Percentiles rank a stretch among this genome's conserved stretches.
Conservation (phyloP, 2,888 invertebrate species). For the Calameuta pallipes region DNA sequence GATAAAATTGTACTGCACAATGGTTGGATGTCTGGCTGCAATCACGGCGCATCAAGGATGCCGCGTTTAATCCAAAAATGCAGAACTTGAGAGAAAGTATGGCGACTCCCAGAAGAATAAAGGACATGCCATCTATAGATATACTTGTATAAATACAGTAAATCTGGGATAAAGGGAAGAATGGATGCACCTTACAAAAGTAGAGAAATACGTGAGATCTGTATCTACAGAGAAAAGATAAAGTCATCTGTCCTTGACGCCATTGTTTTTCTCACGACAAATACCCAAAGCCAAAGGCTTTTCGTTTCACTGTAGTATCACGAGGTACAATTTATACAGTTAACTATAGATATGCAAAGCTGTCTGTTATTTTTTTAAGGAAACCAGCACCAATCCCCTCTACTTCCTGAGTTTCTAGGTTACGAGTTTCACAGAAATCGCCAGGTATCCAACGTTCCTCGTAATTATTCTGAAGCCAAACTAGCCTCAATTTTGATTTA, state of each 20-base stretch:
- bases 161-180: neutral
- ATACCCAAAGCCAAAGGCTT: neutral
- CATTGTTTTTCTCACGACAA: neutral
- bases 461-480: neutral
- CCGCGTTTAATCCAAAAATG: constrained; percentile 27
- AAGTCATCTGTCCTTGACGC: neutral
- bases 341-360: neutral
- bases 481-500: neutral
- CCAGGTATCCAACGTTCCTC: neutral
- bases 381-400: neutral
- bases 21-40: constrained; percentile 6
- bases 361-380: too few relatives aligned
- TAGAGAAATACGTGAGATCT: neutral
- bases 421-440: neutral
- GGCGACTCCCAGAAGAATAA: neutral
- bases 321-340: neutral
- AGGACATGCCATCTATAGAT: neutral
- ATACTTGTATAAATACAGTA: neutral
- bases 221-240: neutral
- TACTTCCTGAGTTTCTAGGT: neutral
- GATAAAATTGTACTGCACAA: neutral
- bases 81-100: constrained; percentile 2
- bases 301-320: neutral
- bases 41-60: constrained; percentile 28
- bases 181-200: neutral